Evolutionary conservation across 2,113 vertebrate genomes (phyloP).

Genomic region (Tichodroma muraria): DNA sequence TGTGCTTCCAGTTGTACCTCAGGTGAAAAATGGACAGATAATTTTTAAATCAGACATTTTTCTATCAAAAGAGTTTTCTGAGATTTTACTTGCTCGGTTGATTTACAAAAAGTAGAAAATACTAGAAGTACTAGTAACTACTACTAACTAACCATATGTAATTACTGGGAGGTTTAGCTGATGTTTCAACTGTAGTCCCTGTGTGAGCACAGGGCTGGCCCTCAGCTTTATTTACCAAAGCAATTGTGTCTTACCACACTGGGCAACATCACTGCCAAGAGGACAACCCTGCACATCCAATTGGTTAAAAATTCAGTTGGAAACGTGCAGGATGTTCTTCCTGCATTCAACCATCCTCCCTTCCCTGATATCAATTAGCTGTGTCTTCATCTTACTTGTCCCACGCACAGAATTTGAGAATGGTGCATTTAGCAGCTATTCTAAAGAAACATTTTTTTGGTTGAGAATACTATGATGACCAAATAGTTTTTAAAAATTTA

Average conservation of each 20-base stretch:
- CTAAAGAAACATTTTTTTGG: neutral
- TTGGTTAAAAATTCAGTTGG: neutral
- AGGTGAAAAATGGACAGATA: neutral
- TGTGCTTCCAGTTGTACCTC: neutral
- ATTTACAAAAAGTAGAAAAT: neutral
- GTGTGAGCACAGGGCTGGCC: neutral
- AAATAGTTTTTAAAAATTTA: neutral
- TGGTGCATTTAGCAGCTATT: neutral
- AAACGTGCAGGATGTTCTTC: neutral
- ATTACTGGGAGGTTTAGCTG: no score
- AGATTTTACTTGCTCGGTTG: neutral
- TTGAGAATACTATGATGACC: neutral
- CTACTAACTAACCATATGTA: accelerated
- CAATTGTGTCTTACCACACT: neutral
- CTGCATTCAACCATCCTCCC: neutral
- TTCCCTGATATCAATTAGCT: neutral
- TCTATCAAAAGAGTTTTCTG: neutral
- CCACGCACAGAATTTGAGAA: neutral
- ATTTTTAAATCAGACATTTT: neutral
- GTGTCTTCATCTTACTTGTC: neutral
- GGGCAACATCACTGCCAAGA: neutral
- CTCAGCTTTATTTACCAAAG: neutral
- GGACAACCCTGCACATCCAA: neutral
- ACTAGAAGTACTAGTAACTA: neutral
- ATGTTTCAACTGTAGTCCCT: neutral